phyloP scores from a whole-genome alignment of 2,888 invertebrate species.

The Cephus pulcher region DNA sequence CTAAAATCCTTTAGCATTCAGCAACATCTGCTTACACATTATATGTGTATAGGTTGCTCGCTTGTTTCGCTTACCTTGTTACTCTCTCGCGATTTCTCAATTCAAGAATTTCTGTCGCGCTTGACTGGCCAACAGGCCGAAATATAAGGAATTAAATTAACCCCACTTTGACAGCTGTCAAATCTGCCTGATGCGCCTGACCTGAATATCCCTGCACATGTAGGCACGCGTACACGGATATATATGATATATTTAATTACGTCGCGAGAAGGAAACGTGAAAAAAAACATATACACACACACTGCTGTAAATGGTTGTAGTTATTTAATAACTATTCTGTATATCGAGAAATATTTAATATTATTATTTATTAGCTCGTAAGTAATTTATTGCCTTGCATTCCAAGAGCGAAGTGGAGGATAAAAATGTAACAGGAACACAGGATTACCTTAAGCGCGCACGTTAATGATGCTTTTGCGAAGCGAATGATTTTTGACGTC shows the following conservation, averaged over 20 bases:
- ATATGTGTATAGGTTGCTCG: background rate
- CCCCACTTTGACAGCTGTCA: background rate
- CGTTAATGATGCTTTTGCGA: slow-evolving; percentile 23
- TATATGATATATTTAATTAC: slow-evolving; percentile 57
- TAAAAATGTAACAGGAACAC: slow-evolving; percentile 10
- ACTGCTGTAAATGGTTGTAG: slow-evolving; percentile 61
- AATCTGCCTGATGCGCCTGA: background rate
- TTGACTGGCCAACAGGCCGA: background rate
- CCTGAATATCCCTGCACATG: background rate
- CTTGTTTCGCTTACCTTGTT: background rate
- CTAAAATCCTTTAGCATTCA: background rate
- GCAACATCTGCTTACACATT: background rate
- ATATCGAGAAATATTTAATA: slow-evolving; percentile 56
- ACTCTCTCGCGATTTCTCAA: too few species aligned
- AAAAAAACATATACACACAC: slow-evolving; percentile 41
- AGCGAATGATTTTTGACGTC: background rate
- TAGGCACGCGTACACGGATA: slow-evolving; percentile 44
- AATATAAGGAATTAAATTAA: background rate
- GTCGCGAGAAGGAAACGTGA: slow-evolving; percentile 25
- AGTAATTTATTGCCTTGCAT: slow-evolving; percentile 65
- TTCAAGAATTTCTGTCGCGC: background rate
- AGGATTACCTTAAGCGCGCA: slow-evolving; percentile 19
- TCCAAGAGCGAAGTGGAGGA: slow-evolving; percentile 44
- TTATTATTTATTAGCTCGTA: slow-evolving; percentile 56
- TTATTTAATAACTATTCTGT: slow-evolving; percentile 59